phyloP scores from a whole-genome alignment of 1,140 invertebrate species.

The Drosophila arawakana region DNA sequence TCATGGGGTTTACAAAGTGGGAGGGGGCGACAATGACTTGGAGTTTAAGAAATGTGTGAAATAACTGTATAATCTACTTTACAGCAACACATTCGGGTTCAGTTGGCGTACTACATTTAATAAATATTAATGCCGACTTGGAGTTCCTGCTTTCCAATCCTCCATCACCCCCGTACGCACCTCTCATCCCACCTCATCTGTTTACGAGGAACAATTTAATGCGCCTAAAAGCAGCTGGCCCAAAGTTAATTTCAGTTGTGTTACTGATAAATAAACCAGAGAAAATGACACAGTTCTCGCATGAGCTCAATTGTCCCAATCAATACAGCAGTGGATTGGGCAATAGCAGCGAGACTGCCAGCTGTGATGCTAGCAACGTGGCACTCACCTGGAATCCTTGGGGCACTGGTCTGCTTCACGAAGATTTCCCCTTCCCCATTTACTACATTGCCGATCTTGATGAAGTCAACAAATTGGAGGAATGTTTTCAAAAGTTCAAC shows the following conservation, averaged over 20 bases:
- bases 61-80: neutral
- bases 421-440: slow-evolving; percentile 93
- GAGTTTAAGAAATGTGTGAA: neutral
- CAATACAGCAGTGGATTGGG: slow-evolving; percentile 87
- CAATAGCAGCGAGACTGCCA: slow-evolving; percentile 57
- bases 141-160: slow-evolving; percentile 90
- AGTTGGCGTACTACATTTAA: slow-evolving; percentile 92
- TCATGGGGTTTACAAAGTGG: neutral
- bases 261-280: slow-evolving; percentile 85
- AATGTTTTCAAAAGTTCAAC: slow-evolving; percentile 87
- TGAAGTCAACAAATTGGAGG: slow-evolving; percentile 87
- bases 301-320: slow-evolving; percentile 94
- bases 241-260: slow-evolving; percentile 86
- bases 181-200: slow-evolving; percentile 87
- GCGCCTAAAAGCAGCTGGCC: slow-evolving; percentile 84
- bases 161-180: slow-evolving; percentile 89
- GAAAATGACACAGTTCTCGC: slow-evolving; percentile 86
- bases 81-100: slow-evolving; percentile 89
- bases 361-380: slow-evolving; percentile 79
- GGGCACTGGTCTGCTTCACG: slow-evolving; percentile 90
- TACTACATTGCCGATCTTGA: slow-evolving; percentile 89
- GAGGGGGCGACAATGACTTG: neutral
- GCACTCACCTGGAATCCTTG: slow-evolving; percentile 90
- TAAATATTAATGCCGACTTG: slow-evolving; percentile 88
- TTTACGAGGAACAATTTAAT: slow-evolving; percentile 86